These are phyloP conservation scores for Goniozus legneri DNA, from an alignment of 1,140 invertebrate species.

Conservation along the genomic window DNA sequence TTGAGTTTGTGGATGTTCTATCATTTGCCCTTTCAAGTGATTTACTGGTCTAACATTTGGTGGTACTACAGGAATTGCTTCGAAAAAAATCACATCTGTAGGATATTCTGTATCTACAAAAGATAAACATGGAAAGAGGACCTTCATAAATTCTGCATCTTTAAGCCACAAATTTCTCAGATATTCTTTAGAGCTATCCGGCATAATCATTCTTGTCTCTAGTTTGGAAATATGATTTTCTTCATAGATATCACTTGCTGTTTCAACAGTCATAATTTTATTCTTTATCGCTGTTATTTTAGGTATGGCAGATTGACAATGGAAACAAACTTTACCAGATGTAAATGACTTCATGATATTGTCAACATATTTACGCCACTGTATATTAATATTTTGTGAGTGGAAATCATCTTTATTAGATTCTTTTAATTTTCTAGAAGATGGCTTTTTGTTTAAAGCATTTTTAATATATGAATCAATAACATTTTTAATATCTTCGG, in stretches of 20 bases:
- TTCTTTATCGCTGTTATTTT: conserved; percentile 59
- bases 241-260: too few relatives aligned
- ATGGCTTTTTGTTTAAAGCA: conserved; percentile 27
- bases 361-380: conserved; percentile 61
- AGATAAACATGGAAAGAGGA: conserved; percentile 71
- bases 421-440: conserved; percentile 4
- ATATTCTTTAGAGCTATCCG: conserved; percentile 66
- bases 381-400: conserved; percentile 61
- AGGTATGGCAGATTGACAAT: conserved; percentile 60
- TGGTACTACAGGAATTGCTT: conserved; percentile 81
- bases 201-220: conserved; percentile 52
- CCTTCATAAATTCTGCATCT: conserved; percentile 68
- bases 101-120: conserved; percentile 59
- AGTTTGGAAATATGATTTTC: conserved; percentile 13
- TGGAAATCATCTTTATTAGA: conserved; percentile 11
- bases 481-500: conserved; percentile 24
- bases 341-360: conserved; percentile 55
- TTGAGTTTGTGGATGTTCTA: conserved; percentile 80
- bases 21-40: conserved; percentile 64
- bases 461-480: conserved; percentile 34
- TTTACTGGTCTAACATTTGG: conserved; percentile 80
- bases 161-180: conserved; percentile 74
- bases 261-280: conserved; percentile 32
- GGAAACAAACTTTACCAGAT: conserved; percentile 58
- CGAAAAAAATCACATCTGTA: conserved; percentile 87